These are phyloP conservation scores for Tachina fera DNA, from an alignment of 2,888 invertebrate genomes.

Conservation along the genomic window DNA sequence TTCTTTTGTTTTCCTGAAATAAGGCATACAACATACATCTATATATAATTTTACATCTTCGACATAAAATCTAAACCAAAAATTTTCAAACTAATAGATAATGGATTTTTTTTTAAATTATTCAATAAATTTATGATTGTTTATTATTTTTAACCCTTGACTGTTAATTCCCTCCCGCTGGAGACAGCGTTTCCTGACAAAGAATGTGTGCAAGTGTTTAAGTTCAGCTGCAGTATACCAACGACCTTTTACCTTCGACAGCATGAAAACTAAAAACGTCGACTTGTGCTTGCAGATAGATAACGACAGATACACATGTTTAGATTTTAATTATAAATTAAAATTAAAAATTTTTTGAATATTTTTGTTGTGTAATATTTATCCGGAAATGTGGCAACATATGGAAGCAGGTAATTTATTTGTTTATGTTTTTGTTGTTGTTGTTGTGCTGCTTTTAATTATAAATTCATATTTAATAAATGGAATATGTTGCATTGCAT, in stretches of 20 bases:
- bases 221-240: constrained; percentile 6
- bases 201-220: constrained; percentile 13
- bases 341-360: not conserved
- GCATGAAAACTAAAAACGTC: not conserved
- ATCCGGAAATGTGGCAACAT: constrained; percentile 68
- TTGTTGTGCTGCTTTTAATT: constrained; percentile 23
- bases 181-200: not conserved
- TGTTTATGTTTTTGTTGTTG: constrained; percentile 45
- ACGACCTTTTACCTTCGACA: constrained; percentile 37
- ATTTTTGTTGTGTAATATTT: constrained; percentile 23
- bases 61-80: constrained; percentile 8
- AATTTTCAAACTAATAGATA: constrained; percentile 5
- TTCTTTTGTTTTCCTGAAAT: constrained; percentile 10
- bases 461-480: constrained; percentile 51
- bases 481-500: constrained; percentile 6
- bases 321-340: constrained; percentile 18
- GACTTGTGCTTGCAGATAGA: not conserved
- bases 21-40: too few species aligned
- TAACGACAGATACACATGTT: constrained; percentile 33
- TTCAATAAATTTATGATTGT: constrained; percentile 40
- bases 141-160: constrained; percentile 40
- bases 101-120: constrained; percentile 12
- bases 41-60: constrained; percentile 5
- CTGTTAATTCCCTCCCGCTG: not conserved
- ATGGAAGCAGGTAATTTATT: constrained; percentile 58